Conservation (phyloP, 2,797 vertebrate genomes). For the Lacerta viridis region DNA sequence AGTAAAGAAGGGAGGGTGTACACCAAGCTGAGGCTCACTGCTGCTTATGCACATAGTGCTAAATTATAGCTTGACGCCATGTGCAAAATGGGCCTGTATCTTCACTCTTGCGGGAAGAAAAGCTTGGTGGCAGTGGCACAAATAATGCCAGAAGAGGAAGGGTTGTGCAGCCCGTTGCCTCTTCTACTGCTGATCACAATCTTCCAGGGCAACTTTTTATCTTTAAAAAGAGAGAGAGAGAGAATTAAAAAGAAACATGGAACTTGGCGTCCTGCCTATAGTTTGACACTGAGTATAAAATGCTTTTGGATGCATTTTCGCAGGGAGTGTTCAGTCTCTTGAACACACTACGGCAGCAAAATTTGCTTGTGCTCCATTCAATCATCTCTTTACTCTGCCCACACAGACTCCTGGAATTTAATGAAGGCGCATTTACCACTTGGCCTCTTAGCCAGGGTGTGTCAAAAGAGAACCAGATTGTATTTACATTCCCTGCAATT, state of each 20-base stretch:
- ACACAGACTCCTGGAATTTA: conserved; percentile 38
- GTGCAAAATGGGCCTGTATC: background rate
- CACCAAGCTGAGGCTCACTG: background rate
- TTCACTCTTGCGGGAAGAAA: background rate
- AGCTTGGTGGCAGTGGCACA: background rate
- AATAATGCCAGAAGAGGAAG: background rate
- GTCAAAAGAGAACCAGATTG: conserved; percentile 47
- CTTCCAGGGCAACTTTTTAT: background rate
- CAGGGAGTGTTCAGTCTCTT: conserved; percentile 6
- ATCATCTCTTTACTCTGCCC: conserved; percentile 41
- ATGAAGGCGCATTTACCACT: conserved; percentile 43
- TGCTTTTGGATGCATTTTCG: background rate
- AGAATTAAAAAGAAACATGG: background rate
- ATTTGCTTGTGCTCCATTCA: background rate
- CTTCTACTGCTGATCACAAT: background rate
- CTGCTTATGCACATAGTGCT: background rate
- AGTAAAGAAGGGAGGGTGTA: background rate
- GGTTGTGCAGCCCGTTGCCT: background rate
- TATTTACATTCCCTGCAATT: conserved; percentile 47
- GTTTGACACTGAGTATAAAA: conserved; percentile 6
- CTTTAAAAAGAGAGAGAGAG: background rate
- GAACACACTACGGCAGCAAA: conserved; percentile 13
- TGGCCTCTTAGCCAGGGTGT: conserved; percentile 51
- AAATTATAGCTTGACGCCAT: background rate
- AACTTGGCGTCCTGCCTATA: background rate